Base-by-base conservation (phyloP, 2,113 vertebrate genomes). In the Trogon melanurus region DNA sequence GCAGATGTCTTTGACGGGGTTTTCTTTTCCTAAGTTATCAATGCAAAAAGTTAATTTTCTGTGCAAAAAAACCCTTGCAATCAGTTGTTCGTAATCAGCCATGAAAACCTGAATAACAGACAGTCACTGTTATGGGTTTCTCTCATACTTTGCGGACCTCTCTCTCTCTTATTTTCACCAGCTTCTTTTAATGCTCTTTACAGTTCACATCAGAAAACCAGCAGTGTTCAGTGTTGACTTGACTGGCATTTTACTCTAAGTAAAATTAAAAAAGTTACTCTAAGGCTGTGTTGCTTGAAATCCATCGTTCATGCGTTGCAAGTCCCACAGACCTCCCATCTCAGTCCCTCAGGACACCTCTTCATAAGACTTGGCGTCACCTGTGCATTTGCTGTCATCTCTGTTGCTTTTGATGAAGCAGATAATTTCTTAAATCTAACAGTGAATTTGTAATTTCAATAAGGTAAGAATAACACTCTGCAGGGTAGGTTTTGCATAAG, bases 401-500 rank as follows among this genome's bases (percentile, higher is more conserved):
- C 61, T 38, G 5, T 48, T 90, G 36, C n/a, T 41, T 89, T 72
- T 79, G 82, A 85, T 64, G 44, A 36, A 48, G 38, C 26, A 94
- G 61, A 56, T 61, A 57, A 66, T 87, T 79, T 75, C 58, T 87
- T 71, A 65, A 91, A 86, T 51, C 41, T 30, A 69, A 36, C 16
- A 41, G 10, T 22, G 71, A 91, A 58, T 70, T 78, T 58, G 32
- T 34, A 56, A 69, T 66, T 75, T 85, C 79, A 90, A 78, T 72
- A 83, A 56, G 51, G 79, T 29, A 76, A 91, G 72, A 65, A 30
- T 45, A 93, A 85, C 22, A 58, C 9, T 58, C 87, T 45, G 56
- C 76, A 89, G 85, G 64, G 67, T 36, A 89, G 44, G 38, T 88
- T 95, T 95, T 94, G 64, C 38, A 16, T 22, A 60, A 67, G 56